These are phyloP conservation scores for Listrodromus nycthemerus DNA, from an alignment of 2,888 invertebrate genomes.

Conservation along the genomic window DNA sequence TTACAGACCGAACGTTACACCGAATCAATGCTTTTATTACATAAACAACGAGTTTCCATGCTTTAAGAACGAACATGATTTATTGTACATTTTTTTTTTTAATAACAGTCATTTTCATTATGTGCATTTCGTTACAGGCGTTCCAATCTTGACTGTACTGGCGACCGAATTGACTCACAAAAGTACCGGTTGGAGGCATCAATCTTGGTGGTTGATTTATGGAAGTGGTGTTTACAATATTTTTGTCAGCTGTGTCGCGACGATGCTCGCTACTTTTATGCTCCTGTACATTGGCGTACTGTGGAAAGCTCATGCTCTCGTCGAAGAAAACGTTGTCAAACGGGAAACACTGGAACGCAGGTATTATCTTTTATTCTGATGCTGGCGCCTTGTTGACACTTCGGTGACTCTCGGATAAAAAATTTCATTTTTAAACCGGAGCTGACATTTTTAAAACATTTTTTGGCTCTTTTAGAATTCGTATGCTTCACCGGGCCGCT, in stretches of 20 bases:
- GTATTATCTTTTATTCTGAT: slow-evolving; percentile 69
- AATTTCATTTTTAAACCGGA: too few relatives aligned
- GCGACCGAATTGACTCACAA: slow-evolving; percentile 89
- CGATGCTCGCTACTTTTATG: slow-evolving; percentile 89
- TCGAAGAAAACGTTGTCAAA: slow-evolving; percentile 80
- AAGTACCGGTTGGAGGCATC: slow-evolving; percentile 86
- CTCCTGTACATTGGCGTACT: slow-evolving; percentile 89
- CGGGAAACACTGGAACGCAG: slow-evolving; percentile 81
- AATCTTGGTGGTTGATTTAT: slow-evolving; percentile 88
- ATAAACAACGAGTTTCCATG: background rate
- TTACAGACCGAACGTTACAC: background rate
- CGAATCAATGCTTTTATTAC: background rate
- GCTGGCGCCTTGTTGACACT: background rate
- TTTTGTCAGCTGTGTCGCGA: slow-evolving; percentile 89
- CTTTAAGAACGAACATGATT: too few relatives aligned
- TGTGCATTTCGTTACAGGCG: slow-evolving; percentile 84
- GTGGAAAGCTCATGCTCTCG: slow-evolving; percentile 79
- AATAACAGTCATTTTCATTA: background rate
- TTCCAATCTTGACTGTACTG: slow-evolving; percentile 88
- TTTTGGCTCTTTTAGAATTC: slow-evolving; percentile 84
- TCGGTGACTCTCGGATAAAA: background rate
- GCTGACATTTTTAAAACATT: background rate
- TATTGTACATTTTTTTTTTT: too few relatives aligned
- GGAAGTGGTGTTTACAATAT: slow-evolving; percentile 88
- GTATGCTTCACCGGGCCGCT: slow-evolving; percentile 87